A percentile compares a stretch with the other conserved stretches of the same genome.
phyloP scores from a whole-genome alignment of 37 sponge, comb jelly and placozoan genomes.

The Halisarca cf. caerulea region DNA sequence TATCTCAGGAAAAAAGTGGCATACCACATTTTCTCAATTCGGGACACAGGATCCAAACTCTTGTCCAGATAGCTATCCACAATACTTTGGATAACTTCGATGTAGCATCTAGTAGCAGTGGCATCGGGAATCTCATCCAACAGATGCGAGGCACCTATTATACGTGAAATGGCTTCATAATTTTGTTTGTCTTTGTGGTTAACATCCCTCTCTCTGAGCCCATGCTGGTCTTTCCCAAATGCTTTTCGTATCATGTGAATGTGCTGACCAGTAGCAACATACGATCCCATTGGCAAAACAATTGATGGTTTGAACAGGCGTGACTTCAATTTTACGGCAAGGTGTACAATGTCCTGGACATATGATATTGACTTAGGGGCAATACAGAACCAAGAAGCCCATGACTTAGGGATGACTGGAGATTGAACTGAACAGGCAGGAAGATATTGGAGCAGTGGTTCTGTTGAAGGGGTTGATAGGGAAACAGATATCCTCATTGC shows the following conservation, averaged over 20 bases:
- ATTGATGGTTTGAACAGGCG: constrained; percentile 47
- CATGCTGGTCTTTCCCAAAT: constrained; percentile 31
- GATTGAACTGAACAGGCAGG: neutral
- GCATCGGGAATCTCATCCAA: constrained; percentile 50
- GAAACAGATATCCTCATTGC: constrained; percentile 41
- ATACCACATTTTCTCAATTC: constrained; percentile 51
- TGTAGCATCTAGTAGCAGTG: constrained; percentile 28
- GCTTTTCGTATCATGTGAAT: constrained; percentile 43
- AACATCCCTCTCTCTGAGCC: constrained; percentile 46
- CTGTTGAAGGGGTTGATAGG: neutral
- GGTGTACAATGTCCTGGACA: constrained; percentile 56
- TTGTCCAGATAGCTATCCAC: constrained; percentile 56
- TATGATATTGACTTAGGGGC: constrained; percentile 37
- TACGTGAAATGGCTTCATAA: constrained; percentile 6
- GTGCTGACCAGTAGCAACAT: constrained; percentile 46
- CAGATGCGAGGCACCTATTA: neutral
- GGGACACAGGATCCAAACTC: neutral
- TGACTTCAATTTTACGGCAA: constrained; percentile 48
- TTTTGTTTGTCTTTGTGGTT: constrained; percentile 49
- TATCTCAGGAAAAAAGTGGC: constrained; percentile 43
- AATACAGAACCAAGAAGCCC: constrained; percentile 35
- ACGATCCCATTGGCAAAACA: constrained; percentile 45
- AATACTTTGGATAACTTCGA: constrained; percentile 22
- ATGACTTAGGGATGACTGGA: constrained; percentile 31
- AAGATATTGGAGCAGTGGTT: too few species aligned